phyloP scores from a whole-genome alignment of 2,888 invertebrate species.

The Tetanocera ferruginea region DNA sequence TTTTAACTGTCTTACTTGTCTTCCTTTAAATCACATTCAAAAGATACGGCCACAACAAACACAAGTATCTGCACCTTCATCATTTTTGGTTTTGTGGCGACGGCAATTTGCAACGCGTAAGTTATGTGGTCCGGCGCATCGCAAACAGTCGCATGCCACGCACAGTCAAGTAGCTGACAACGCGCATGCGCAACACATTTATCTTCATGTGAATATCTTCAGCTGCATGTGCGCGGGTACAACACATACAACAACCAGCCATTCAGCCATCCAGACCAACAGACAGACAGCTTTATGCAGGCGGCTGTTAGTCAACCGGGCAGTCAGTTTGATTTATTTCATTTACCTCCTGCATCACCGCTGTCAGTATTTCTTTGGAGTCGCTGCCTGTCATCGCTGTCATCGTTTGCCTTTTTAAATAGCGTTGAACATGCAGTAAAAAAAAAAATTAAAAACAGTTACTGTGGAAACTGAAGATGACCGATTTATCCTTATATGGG shows the following conservation, averaged over 20 bases:
- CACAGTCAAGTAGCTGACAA: constrained; percentile 24
- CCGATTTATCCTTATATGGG: constrained; percentile 58
- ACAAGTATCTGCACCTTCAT: background rate
- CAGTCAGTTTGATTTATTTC: constrained; percentile 20
- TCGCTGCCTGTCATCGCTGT: background rate
- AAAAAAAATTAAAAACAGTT: constrained; percentile 25
- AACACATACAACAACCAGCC: background rate
- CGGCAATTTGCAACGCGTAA: constrained; percentile 43
- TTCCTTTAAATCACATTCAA: background rate
- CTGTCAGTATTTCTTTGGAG: background rate
- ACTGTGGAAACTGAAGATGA: constrained; percentile 49
- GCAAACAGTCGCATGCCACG: constrained; percentile 9
- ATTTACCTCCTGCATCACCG: background rate
- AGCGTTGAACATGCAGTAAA: background rate
- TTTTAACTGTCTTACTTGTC: background rate
- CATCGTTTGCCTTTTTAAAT: background rate
- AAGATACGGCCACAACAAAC: background rate
- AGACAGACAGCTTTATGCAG: background rate
- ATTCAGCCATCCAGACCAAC: background rate
- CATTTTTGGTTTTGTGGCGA: background rate
- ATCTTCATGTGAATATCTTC: constrained; percentile 35
- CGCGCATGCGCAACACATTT: constrained; percentile 32
- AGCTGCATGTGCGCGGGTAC: background rate
- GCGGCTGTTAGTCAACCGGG: background rate
- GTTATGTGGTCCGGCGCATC: constrained; percentile 36